These are phyloP conservation scores for Bombus cullumanus DNA, from an alignment of 1,140 invertebrate species.

Conservation along the genomic window DNA sequence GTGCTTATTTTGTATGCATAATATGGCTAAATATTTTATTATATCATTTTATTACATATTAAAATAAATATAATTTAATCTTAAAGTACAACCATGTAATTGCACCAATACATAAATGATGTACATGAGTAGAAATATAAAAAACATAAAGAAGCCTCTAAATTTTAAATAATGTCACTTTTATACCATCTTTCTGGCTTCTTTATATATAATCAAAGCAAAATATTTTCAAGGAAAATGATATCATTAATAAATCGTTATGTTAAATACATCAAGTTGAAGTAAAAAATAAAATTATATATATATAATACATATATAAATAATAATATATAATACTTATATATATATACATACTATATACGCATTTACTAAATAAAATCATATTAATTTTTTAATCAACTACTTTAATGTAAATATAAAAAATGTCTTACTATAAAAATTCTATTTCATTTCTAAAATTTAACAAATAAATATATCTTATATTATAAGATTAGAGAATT, in stretches of 20 bases:
- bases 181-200: neutral
- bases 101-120: slow-evolving; percentile 17
- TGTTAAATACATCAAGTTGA: neutral
- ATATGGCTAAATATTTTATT: slow-evolving; percentile 20
- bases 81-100: neutral
- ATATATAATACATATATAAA: neutral
- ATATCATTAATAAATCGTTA: neutral
- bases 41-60: slow-evolving; percentile 1
- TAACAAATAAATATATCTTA: neutral
- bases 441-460: neutral
- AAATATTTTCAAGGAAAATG: neutral
- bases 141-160: neutral
- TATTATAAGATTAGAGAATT: neutral
- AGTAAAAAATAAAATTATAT: neutral
- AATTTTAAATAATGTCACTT: neutral
- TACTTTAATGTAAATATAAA: neutral
- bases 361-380: neutral
- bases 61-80: neutral
- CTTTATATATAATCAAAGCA: neutral
- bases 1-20: slow-evolving; percentile 21
- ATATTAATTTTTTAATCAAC: neutral
- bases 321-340: neutral
- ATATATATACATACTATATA: neutral
- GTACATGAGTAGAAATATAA: neutral
- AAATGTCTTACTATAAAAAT: neutral